Base-by-base conservation (phyloP, 2,113 vertebrate genomes). In the Poeciliopsis turrubarensis region DNA sequence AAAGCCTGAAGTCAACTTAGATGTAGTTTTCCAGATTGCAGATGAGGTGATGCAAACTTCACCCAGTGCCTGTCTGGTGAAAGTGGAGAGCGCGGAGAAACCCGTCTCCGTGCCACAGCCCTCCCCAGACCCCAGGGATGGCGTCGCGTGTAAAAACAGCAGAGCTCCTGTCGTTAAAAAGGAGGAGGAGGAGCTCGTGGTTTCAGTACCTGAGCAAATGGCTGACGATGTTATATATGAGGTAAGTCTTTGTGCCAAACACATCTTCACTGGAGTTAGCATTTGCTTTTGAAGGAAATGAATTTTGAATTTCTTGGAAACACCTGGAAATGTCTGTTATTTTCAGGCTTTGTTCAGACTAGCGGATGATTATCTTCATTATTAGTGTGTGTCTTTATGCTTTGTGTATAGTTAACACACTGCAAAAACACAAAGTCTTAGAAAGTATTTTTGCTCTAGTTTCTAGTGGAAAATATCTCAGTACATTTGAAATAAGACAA, bases 11-110 rank as follows among this genome's bases (percentile, higher is more conserved):
- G 77, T 95, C 60, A 94, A 90, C 81, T 83, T 95, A 72, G 94
- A 96, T 69, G 86, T 80, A n/a, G 88, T 95, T 81, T 96, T 95
- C 89, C 95, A 94, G 85, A 92, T 94, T 27, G 94, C 92, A 37
- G 94, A 95, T 80, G 95, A 96, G 15, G 10, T 87, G 74, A 89
- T 95, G 82, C 89, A 89, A 72, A 87, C 82, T 27, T 86, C 92
- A 13, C 79, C 92, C 44, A 92, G 84, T 71, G 25, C 83, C 69
- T 86, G 77, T 72, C 69, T 92, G 75, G 92, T 95, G 30, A 91
- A 91, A 86, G 94, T 95, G 70, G 91, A 91, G 32, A 87, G 87
- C 62, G 87, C 93, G 51, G 93, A 95, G 68, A 92, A 74, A 68
- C 84, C 47, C 1, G 78, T 65, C 60, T 12, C 17, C 75, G 66